Evolutionary conservation across 2,888 invertebrate genomes (phyloP).

Genomic region (Nomada flava): DNA sequence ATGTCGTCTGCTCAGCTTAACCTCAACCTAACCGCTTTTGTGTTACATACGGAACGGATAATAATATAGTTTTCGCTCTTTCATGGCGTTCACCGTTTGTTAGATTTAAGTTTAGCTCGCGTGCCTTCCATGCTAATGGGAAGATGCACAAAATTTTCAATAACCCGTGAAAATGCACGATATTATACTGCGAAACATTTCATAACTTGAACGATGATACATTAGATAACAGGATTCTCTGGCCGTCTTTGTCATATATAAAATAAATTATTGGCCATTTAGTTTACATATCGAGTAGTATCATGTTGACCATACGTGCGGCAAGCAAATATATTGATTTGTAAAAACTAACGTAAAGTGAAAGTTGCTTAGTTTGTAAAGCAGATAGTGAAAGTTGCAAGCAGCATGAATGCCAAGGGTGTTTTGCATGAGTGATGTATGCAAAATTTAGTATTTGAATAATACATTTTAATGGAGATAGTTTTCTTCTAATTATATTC

Average conservation of each 20-base stretch:
- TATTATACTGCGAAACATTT: slow-evolving; percentile 14
- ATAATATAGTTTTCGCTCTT: slow-evolving; percentile 11
- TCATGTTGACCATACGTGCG: neutral
- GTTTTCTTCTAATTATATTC: neutral
- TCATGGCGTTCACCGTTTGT: neutral
- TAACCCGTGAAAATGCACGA: neutral
- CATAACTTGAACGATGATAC: slow-evolving; percentile 9
- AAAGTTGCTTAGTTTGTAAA: slow-evolving; percentile 46
- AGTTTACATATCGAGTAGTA: neutral
- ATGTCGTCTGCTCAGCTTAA: slow-evolving; percentile 71
- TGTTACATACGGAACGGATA: slow-evolving; percentile 51
- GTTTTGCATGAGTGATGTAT: slow-evolving; percentile 7
- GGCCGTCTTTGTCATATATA: neutral
- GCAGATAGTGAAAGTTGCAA: slow-evolving; percentile 52
- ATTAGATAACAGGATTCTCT: slow-evolving; percentile 33
- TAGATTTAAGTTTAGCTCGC: neutral
- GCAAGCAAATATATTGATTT: slow-evolving; percentile 17
- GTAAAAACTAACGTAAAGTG: slow-evolving; percentile 43
- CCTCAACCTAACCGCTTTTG: slow-evolving; percentile 58
- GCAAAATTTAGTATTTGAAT: neutral
- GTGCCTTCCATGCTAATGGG: neutral
- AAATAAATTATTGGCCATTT: neutral
- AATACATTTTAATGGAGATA: neutral
- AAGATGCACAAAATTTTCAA: neutral
- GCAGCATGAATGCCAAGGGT: slow-evolving; percentile 3